Percentiles rank a stretch among this genome's conserved stretches.
Evolutionary conservation across 2,888 invertebrate genomes (phyloP).

Genomic region (Noctua janthe): DNA sequence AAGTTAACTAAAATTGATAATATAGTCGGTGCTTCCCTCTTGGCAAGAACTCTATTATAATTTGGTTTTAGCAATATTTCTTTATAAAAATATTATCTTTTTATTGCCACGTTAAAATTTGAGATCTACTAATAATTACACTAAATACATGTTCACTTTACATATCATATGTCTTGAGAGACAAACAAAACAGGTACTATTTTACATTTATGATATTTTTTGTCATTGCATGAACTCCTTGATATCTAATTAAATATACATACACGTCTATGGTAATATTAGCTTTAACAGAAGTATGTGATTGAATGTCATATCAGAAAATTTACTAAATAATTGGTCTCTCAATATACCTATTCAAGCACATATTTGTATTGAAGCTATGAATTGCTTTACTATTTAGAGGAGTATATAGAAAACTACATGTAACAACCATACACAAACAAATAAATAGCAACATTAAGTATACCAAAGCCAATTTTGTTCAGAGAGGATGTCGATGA

Average conservation of each 20-base stretch:
- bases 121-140: slow-evolving; percentile 70
- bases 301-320: slow-evolving; percentile 45
- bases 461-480: slow-evolving; percentile 65
- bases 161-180: slow-evolving; percentile 53
- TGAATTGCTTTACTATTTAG: slow-evolving; percentile 40
- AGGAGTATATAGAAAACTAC: slow-evolving; percentile 57
- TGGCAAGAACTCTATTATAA: slow-evolving; percentile 65
- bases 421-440: slow-evolving; percentile 65
- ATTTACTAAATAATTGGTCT: slow-evolving; percentile 59
- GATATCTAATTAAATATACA: slow-evolving; percentile 47
- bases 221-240: slow-evolving; percentile 53
- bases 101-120: slow-evolving; percentile 69
- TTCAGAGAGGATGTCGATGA: slow-evolving; percentile 57
- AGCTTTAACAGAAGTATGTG: slow-evolving; percentile 54
- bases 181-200: slow-evolving; percentile 68
- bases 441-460: slow-evolving; percentile 67
- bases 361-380: slow-evolving; percentile 51
- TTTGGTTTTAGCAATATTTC: slow-evolving; percentile 57
- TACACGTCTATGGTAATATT: slow-evolving; percentile 40
- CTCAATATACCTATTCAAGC: slow-evolving; percentile 41
- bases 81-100: slow-evolving; percentile 68
- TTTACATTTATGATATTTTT: slow-evolving; percentile 66
- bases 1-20: slow-evolving; percentile 45
- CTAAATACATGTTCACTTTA: slow-evolving; percentile 65
- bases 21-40: slow-evolving; percentile 50